These are phyloP conservation scores for Apogon hyalosoma DNA, from an alignment of 2,797 vertebrate genomes.

Conservation along the genomic window DNA sequence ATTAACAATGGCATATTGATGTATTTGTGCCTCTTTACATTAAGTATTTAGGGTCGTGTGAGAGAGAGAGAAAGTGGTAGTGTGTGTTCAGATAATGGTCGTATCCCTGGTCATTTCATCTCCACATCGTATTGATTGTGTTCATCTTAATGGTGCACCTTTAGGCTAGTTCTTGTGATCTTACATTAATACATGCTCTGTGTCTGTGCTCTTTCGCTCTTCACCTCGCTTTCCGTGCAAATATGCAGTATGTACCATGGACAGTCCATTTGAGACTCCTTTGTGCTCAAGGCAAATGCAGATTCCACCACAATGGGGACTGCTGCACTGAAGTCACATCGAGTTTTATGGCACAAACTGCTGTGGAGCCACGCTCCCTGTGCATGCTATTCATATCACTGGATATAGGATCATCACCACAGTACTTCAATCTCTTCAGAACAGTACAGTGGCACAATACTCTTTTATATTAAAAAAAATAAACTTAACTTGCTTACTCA, in stretches of 20 bases:
- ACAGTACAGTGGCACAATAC: slow-evolving; percentile 4
- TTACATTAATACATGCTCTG: slow-evolving; percentile 35
- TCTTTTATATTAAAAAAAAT: slow-evolving; percentile 7
- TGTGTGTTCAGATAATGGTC: slow-evolving; percentile 28
- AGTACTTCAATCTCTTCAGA: slow-evolving; percentile 12
- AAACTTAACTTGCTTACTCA: slow-evolving; percentile 50
- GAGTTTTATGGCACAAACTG: slow-evolving; percentile 5
- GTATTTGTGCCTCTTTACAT: neutral
- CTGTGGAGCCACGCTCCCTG: neutral
- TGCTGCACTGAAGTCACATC: slow-evolving; percentile 20
- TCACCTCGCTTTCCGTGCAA: slow-evolving; percentile 1
- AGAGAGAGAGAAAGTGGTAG: slow-evolving; percentile 3
- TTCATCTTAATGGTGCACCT: slow-evolving; percentile 48
- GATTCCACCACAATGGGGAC: slow-evolving; percentile 2
- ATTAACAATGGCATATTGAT: neutral
- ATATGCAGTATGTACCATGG: slow-evolving; percentile 12
- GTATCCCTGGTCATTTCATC: slow-evolving; percentile 33
- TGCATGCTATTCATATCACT: slow-evolving; percentile 1
- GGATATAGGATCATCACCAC: slow-evolving; percentile 17
- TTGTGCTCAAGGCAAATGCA: neutral
- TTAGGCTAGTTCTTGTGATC: slow-evolving; percentile 54
- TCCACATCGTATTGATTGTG: slow-evolving; percentile 35
- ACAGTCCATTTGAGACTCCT: neutral
- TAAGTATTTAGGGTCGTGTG: neutral
- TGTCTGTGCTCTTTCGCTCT: slow-evolving; percentile 8